phyloP scores from a whole-genome alignment of 2,113 vertebrate genomes.

The Hyaena hyaena region DNA sequence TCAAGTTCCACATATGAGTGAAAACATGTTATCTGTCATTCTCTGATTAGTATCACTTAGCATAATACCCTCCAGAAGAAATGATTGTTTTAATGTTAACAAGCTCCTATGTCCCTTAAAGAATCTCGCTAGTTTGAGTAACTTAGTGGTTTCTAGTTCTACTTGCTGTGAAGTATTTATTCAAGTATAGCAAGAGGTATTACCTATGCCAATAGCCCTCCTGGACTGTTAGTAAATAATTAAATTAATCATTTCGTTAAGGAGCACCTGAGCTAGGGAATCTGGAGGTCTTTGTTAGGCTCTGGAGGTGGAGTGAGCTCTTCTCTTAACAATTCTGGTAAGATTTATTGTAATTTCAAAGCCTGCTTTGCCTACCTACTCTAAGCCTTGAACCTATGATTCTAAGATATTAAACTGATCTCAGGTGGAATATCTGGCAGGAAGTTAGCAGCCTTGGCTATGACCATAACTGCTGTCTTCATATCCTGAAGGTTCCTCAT shows the following conservation, averaged over 20 bases:
- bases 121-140: not conserved
- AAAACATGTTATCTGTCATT: too few relatives aligned
- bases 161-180: not conserved
- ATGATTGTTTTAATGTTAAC: not conserved
- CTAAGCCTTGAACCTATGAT: not conserved
- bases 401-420: not conserved
- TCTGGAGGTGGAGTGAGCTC: not conserved
- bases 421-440: not conserved
- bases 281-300: not conserved
- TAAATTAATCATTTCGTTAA: not conserved
- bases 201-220: not conserved
- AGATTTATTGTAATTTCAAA: not conserved
- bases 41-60: too few relatives aligned
- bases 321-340: not conserved
- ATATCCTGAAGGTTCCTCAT: not conserved
- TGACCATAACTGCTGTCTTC: not conserved
- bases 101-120: not conserved
- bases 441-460: not conserved
- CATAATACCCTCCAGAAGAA: not conserved
- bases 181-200: not conserved
- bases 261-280: not conserved
- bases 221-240: not conserved
- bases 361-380: not conserved
- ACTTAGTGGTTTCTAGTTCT: not conserved
- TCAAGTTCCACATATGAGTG: too few relatives aligned